Evolutionary conservation across 2,797 vertebrate genomes (phyloP).

Genomic region (Pteronotus mesoamericanus): DNA sequence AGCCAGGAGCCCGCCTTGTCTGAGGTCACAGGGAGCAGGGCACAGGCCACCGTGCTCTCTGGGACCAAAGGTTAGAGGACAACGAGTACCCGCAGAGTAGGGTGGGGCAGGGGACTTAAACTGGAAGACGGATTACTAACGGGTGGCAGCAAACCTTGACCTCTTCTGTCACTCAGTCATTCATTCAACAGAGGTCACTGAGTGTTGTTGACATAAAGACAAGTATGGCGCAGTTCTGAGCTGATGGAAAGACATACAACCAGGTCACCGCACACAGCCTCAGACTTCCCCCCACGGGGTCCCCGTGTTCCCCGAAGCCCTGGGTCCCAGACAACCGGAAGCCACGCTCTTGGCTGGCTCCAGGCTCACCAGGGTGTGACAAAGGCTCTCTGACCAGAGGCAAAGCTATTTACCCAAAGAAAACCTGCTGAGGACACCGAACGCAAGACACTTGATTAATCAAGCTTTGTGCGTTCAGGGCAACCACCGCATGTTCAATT

Average conservation of each 20-base stretch:
- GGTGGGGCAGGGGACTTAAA: rapidly evolving
- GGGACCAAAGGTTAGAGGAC: too few relatives aligned
- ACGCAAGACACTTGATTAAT: not conserved
- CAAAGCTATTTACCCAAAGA: not conserved
- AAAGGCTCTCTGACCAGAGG: not conserved
- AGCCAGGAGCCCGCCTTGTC: not conserved
- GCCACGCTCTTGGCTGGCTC: not conserved
- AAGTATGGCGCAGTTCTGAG: not conserved
- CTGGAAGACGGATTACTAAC: rapidly evolving
- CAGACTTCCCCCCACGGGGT: too few relatives aligned
- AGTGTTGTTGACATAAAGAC: not conserved
- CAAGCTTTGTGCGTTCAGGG: not conserved
- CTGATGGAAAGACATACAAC: not conserved
- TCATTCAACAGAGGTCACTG: not conserved
- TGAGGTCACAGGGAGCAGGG: not conserved
- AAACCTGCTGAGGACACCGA: not conserved
- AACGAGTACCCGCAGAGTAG: rapidly evolving
- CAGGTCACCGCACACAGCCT: not conserved
- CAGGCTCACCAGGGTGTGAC: not conserved
- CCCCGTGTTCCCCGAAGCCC: rapidly evolving
- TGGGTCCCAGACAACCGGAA: not conserved
- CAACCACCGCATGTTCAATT: not conserved
- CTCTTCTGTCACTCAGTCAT: not conserved
- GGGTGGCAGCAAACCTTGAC: too few relatives aligned
- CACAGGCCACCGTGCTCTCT: rapidly evolving